Evolutionary conservation across 2,797 vertebrate genomes (phyloP).

Genomic region (Hoplostethus atlanticus): DNA sequence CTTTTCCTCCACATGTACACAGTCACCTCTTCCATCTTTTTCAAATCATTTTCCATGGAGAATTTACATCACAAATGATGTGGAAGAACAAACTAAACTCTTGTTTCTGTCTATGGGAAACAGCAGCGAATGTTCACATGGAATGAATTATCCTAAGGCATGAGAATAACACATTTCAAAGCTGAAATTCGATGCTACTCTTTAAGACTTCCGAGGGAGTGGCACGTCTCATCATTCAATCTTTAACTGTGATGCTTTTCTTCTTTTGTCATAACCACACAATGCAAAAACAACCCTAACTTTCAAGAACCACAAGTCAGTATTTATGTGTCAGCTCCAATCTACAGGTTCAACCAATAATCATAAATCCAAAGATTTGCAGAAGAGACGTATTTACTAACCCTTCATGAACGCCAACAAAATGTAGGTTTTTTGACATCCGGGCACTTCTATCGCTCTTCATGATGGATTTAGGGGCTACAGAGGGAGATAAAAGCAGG

Average conservation of each 20-base stretch:
- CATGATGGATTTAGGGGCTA: slow-evolving; percentile 89
- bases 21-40: slow-evolving; percentile 1
- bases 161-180: slow-evolving; percentile 1
- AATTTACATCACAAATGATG: slow-evolving; percentile 1
- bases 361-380: slow-evolving; percentile 37
- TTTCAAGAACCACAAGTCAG: slow-evolving; percentile 38
- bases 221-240: slow-evolving; percentile 21
- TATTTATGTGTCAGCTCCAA: slow-evolving; percentile 28
- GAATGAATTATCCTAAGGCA: not conserved
- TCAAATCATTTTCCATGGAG: not conserved
- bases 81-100: slow-evolving; percentile 1
- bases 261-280: slow-evolving; percentile 15
- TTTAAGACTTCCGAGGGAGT: slow-evolving; percentile 26
- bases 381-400: slow-evolving; percentile 82
- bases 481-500: slow-evolving; percentile 41
- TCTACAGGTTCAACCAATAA: slow-evolving; percentile 32
- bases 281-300: slow-evolving; percentile 10
- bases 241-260: slow-evolving; percentile 49
- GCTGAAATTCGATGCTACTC: slow-evolving; percentile 13
- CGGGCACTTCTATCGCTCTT: slow-evolving; percentile 86
- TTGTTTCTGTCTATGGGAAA: slow-evolving; percentile 24
- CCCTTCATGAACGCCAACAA: slow-evolving; percentile 93
- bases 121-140: slow-evolving; percentile 3
- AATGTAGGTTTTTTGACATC: slow-evolving; percentile 89
- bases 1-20: not conserved